Evolutionary conservation across 2,113 vertebrate genomes (phyloP).

Genomic region (Melospiza melodia): DNA sequence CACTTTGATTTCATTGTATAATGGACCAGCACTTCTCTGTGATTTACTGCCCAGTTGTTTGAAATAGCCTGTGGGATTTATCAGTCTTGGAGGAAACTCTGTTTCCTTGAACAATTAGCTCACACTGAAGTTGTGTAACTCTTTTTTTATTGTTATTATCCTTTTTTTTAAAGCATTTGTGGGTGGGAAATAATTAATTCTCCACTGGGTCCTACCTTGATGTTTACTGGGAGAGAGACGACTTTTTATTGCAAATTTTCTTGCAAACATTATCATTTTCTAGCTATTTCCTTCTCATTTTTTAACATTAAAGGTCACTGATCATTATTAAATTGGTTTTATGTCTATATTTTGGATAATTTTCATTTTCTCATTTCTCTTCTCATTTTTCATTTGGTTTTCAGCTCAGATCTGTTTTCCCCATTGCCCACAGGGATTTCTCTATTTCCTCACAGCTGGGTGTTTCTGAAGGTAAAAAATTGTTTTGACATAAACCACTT

Average conservation of each 20-base stretch:
- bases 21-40: slow-evolving; percentile 3
- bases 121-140: background rate
- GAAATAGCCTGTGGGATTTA: slow-evolving; percentile 11
- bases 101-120: slow-evolving; percentile 40
- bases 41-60: slow-evolving; percentile 43
- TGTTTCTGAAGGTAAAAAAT: background rate
- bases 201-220: background rate
- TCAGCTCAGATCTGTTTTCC: background rate
- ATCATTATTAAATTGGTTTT: background rate
- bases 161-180: background rate
- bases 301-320: background rate
- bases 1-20: slow-evolving; percentile 47
- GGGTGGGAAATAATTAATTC: background rate
- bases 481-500: background rate
- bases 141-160: background rate
- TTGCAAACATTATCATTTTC: background rate
- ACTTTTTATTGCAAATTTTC: background rate
- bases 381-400: background rate
- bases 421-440: background rate
- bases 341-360: background rate
- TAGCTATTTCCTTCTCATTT: background rate
- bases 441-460: background rate
- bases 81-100: slow-evolving; percentile 39
- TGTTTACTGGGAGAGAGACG: background rate
- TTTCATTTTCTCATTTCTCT: background rate